phyloP scores from a whole-genome alignment of 2,113 vertebrate species.

The Varanus salvator region DNA sequence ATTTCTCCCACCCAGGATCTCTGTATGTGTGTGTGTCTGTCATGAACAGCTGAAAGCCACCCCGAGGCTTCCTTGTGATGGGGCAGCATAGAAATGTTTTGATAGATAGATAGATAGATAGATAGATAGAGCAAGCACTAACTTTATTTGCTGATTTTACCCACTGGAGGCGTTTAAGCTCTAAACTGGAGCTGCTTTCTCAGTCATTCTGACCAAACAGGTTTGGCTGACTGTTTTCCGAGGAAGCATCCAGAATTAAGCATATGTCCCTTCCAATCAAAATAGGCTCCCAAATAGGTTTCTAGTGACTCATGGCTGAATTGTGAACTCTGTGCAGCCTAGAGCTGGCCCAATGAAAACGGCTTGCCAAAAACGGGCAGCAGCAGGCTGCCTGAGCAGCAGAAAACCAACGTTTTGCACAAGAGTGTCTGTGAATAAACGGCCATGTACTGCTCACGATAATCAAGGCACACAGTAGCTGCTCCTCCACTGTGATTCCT shows the following conservation, averaged over 20 bases:
- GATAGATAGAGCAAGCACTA: too few species aligned
- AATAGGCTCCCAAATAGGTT: neutral
- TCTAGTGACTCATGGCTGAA: neutral
- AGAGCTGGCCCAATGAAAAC: neutral
- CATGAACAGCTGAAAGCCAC: too few species aligned
- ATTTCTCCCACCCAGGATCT: too few species aligned
- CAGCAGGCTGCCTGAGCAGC: neutral
- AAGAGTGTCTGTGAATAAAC: neutral
- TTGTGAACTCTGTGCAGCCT: neutral
- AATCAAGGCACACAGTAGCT: neutral
- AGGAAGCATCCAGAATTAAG: neutral
- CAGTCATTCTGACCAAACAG: neutral
- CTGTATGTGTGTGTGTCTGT: too few species aligned
- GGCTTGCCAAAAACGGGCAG: neutral
- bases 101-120: too few species aligned
- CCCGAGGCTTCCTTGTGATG: too few species aligned
- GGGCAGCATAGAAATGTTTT: too few species aligned
- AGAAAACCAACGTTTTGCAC: neutral
- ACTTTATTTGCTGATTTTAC: too few species aligned
- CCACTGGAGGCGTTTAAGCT: too few species aligned
- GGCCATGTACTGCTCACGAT: neutral
- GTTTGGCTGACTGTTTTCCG: neutral
- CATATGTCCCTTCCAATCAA: neutral
- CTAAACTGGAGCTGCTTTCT: too few species aligned
- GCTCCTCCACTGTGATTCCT: neutral